Evolutionary conservation across 1,140 invertebrate species (phyloP).

Genomic region (Notospermus geniculatus): DNA sequence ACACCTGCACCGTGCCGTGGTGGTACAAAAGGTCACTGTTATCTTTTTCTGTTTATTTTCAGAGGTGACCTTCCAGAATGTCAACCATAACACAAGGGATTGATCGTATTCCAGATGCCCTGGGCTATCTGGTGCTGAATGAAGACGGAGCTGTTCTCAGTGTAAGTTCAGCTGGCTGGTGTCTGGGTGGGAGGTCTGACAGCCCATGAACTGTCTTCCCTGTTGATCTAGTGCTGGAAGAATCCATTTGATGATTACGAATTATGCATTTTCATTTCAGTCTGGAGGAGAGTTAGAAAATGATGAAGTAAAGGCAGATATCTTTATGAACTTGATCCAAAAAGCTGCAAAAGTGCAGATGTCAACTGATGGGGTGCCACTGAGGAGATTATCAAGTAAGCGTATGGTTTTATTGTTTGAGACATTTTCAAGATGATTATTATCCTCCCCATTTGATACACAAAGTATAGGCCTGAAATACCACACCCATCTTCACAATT

Average conservation of each 20-base stretch:
- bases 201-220: too few species aligned
- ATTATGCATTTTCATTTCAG: conserved; percentile 56
- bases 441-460: background rate
- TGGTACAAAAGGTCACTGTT: too few species aligned
- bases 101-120: conserved; percentile 74
- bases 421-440: background rate
- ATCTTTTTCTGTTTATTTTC: too few species aligned
- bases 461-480: background rate
- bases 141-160: conserved; percentile 82
- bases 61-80: background rate
- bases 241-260: too few species aligned
- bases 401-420: background rate
- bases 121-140: conserved; percentile 76
- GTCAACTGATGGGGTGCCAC: conserved; percentile 63
- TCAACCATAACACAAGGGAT: conserved; percentile 45
- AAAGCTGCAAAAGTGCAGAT: conserved; percentile 39
- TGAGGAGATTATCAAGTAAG: conserved; percentile 70
- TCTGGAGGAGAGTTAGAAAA: conserved; percentile 85
- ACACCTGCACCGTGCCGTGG: too few species aligned
- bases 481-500: background rate
- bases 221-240: too few species aligned
- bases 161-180: conserved; percentile 54
- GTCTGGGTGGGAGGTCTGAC: too few species aligned
- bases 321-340: conserved; percentile 59
- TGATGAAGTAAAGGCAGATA: conserved; percentile 74